Percentiles rank a stretch among this genome's conserved stretches.
Conservation (phyloP, 2,888 invertebrate genomes). For the Himalopsyche japonica region DNA sequence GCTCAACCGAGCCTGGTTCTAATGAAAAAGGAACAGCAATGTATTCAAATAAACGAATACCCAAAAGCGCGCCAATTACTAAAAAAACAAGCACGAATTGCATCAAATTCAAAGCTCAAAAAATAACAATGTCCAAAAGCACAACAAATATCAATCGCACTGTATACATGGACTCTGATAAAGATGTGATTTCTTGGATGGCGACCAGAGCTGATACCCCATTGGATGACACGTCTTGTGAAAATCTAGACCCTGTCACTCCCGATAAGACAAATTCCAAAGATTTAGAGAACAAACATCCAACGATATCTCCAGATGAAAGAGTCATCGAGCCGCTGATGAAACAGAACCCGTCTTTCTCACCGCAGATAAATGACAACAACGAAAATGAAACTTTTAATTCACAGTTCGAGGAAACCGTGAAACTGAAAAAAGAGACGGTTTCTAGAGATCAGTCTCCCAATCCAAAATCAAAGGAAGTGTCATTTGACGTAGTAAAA, state of each 20-base stretch:
- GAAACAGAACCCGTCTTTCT: conserved; percentile 9
- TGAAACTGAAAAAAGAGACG: neutral
- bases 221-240: conserved; percentile 42
- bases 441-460: neutral
- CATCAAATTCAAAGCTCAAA: conserved; percentile 36
- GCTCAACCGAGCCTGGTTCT: conserved; percentile 14
- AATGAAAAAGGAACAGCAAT: conserved; percentile 20
- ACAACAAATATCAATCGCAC: conserved; percentile 35
- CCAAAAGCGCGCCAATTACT: conserved; percentile 18
- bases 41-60: conserved; percentile 12
- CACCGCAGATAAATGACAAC: neutral
- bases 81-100: conserved; percentile 22
- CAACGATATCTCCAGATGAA: neutral
- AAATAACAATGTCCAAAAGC: conserved; percentile 34
- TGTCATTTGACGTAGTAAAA: conserved; percentile 16
- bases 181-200: conserved; percentile 60
- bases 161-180: conserved; percentile 47
- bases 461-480: conserved; percentile 20
- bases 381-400: neutral
- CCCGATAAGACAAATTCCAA: neutral
- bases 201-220: conserved; percentile 54
- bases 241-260: conserved; percentile 14
- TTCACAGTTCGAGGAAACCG: neutral
- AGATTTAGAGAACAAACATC: conserved; percentile 1
- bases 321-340: conserved; percentile 31